These are phyloP conservation scores for Elgaria multicarinata DNA, from an alignment of 2,113 vertebrate species.

Conservation along the genomic window DNA sequence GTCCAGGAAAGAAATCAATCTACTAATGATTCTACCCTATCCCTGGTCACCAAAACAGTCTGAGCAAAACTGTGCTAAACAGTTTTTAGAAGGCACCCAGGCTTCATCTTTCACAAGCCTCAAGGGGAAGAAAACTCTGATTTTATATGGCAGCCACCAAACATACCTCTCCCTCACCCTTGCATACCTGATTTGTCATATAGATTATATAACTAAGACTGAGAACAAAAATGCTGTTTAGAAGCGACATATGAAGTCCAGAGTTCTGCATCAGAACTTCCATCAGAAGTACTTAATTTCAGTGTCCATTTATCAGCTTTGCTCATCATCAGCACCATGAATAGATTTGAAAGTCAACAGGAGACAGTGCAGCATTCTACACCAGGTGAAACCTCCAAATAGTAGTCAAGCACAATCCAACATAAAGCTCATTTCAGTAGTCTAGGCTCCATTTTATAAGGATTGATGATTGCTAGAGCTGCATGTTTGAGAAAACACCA, in stretches of 20 bases:
- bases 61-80: neutral
- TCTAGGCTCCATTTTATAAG: neutral
- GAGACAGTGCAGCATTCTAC: neutral
- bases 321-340: neutral
- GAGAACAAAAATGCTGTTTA: constrained; percentile 32
- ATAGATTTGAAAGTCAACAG: neutral
- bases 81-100: neutral
- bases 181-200: neutral
- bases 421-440: neutral
- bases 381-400: neutral
- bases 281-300: neutral
- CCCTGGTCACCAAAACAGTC: neutral
- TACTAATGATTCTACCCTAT: neutral
- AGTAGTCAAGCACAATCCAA: neutral
- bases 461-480: neutral
- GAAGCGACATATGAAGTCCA: neutral
- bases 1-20: neutral
- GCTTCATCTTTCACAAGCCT: neutral
- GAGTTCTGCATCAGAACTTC: neutral
- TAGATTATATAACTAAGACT: neutral
- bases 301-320: neutral
- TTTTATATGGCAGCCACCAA: neutral
- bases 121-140: neutral
- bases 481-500: neutral
- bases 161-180: neutral